These are phyloP conservation scores for Nymphalis io DNA, from an alignment of 1,140 invertebrate genomes.

Conservation along the genomic window DNA sequence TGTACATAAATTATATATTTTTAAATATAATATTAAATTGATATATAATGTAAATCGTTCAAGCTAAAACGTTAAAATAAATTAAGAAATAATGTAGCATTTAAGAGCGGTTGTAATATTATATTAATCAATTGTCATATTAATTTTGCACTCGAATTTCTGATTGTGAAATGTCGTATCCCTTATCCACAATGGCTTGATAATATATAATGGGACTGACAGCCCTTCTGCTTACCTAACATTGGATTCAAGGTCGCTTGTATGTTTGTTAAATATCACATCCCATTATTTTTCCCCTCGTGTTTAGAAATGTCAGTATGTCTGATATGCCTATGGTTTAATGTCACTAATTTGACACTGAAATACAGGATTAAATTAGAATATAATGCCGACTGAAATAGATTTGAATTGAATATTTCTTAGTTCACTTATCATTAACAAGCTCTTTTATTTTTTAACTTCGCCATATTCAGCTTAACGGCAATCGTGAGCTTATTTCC, in stretches of 20 bases:
- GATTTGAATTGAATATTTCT: slow-evolving; percentile 57
- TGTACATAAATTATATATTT: slow-evolving; percentile 36
- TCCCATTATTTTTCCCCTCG: slow-evolving; percentile 75
- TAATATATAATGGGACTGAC: slow-evolving; percentile 47
- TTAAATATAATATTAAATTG: too few relatives aligned
- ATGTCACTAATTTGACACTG: slow-evolving; percentile 74
- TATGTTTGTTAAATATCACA: slow-evolving; percentile 74
- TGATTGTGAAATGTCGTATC: slow-evolving; percentile 8
- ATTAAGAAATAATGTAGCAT: not conserved
- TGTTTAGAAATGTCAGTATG: slow-evolving; percentile 77
- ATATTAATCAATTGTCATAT: slow-evolving; percentile 12
- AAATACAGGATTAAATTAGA: slow-evolving; percentile 74
- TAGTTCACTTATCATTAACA: slow-evolving; percentile 42
- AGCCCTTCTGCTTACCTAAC: slow-evolving; percentile 59
- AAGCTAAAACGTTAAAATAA: not conserved
- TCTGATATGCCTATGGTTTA: slow-evolving; percentile 73
- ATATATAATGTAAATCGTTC: not conserved
- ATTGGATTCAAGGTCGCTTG: slow-evolving; percentile 68
- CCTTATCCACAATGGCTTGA: slow-evolving; percentile 12
- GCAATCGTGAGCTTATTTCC: slow-evolving; percentile 25
- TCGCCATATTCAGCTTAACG: slow-evolving; percentile 21
- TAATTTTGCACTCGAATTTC: slow-evolving; percentile 8
- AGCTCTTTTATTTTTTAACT: slow-evolving; percentile 23
- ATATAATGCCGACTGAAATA: slow-evolving; percentile 63
- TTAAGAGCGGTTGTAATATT: not conserved